These are phyloP conservation scores for Cylas formicarius DNA, from an alignment of 1,140 invertebrate species.

Conservation along the genomic window DNA sequence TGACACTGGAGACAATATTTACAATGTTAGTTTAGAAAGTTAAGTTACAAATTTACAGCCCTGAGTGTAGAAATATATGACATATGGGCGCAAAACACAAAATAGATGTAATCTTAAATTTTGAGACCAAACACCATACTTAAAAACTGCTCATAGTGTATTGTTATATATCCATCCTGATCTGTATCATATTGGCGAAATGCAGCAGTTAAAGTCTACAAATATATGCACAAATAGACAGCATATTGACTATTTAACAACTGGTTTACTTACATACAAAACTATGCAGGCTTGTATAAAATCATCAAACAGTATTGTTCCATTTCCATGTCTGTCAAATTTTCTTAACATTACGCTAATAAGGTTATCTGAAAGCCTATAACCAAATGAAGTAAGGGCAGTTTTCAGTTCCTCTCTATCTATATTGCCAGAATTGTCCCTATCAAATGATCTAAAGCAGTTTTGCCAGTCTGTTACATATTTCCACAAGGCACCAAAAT, in stretches of 20 bases:
- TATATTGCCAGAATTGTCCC: slow-evolving; percentile 94
- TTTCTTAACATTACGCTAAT: slow-evolving; percentile 79
- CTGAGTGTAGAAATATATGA: too few species aligned
- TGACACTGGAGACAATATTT: too few species aligned
- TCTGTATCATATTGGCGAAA: slow-evolving; percentile 89
- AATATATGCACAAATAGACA: slow-evolving; percentile 37
- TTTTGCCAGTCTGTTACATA: slow-evolving; percentile 98
- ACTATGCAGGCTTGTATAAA: slow-evolving; percentile 96
- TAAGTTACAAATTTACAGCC: too few species aligned
- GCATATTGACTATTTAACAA: neutral
- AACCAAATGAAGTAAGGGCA: slow-evolving; percentile 90
- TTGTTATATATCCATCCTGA: slow-evolving; percentile 90
- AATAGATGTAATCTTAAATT: slow-evolving; percentile 67
- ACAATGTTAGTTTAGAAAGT: too few species aligned
- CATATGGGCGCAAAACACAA: too few species aligned
- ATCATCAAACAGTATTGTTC: slow-evolving; percentile 94
- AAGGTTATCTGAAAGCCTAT: slow-evolving; percentile 77
- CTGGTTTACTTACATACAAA: slow-evolving; percentile 72
- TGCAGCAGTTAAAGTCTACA: slow-evolving; percentile 82
- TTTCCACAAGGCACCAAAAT: slow-evolving; percentile 94
- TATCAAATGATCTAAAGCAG: slow-evolving; percentile 90
- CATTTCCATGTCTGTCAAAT: slow-evolving; percentile 87
- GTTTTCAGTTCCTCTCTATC: slow-evolving; percentile 83
- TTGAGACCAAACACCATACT: slow-evolving; percentile 91
- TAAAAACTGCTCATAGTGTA: slow-evolving; percentile 96